A percentile compares a stretch with the other conserved stretches of the same genome.
Conservation (phyloP, 2,113 vertebrate species). For the Sander lucioperca region DNA sequence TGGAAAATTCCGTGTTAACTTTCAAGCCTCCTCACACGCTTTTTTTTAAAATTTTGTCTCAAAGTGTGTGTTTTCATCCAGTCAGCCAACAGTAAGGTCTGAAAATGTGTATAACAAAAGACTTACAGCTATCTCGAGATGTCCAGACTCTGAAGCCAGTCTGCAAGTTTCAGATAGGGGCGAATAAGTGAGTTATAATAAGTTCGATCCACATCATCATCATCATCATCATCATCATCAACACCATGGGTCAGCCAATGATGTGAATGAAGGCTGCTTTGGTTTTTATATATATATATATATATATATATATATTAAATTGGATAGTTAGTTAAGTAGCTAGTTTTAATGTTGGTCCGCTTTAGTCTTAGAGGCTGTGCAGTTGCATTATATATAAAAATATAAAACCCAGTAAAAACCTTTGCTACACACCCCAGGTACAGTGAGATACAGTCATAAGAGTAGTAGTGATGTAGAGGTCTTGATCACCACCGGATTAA, state of each 20-base stretch:
- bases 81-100: background rate
- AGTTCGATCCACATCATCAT: background rate
- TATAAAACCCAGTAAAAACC: too few relatives aligned
- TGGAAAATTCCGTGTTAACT: background rate
- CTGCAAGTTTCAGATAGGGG: background rate
- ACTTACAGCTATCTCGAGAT: background rate
- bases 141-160: background rate
- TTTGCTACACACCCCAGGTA: background rate
- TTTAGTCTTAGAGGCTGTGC: background rate
- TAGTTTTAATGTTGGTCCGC: background rate
- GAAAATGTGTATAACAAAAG: background rate
- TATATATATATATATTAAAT: background rate
- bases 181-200: background rate
- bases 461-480: background rate
- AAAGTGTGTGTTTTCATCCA: conserved; percentile 2
- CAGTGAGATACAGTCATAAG: background rate
- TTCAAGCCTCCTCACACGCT: too few relatives aligned
- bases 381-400: background rate
- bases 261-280: background rate
- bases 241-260: background rate
- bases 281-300: too few relatives aligned
- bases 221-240: too few relatives aligned
- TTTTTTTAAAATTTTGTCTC: background rate
- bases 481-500: background rate
- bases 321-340: too few relatives aligned